These are phyloP conservation scores for Formica aserva DNA, from an alignment of 2,888 invertebrate genomes.

Conservation along the genomic window DNA sequence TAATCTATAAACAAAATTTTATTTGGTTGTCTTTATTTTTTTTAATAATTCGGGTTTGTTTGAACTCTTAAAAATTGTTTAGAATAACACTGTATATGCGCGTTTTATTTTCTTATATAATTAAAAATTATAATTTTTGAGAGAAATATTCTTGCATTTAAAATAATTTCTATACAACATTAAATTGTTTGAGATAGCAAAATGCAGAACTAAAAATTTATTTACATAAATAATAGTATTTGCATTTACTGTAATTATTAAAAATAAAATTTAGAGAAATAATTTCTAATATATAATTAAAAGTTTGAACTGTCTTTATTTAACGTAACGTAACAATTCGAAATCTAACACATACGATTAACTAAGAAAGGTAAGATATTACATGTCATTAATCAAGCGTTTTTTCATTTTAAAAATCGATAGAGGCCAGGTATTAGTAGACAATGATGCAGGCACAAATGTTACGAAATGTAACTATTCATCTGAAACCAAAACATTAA, in stretches of 20 bases:
- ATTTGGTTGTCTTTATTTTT: too few species aligned
- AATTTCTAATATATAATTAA: not conserved
- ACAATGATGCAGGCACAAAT: too few species aligned
- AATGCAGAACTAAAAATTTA: not conserved
- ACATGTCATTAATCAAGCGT: not conserved
- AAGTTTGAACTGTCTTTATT: not conserved
- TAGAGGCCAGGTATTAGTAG: too few species aligned
- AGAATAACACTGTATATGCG: not conserved
- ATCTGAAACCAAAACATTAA: too few species aligned
- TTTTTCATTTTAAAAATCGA: not conserved
- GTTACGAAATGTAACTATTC: too few species aligned
- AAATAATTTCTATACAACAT: too few species aligned
- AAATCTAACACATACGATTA: not conserved
- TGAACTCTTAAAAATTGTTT: not conserved
- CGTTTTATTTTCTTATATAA: too few species aligned
- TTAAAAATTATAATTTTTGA: too few species aligned
- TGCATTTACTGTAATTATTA: not conserved
- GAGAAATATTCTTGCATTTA: too few species aligned
- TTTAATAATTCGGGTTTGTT: too few species aligned
- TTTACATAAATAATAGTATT: not conserved
- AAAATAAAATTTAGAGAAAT: not conserved
- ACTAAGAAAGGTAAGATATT: not conserved
- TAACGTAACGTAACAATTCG: not conserved
- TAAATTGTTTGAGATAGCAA: too few species aligned
- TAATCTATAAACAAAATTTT: too few species aligned